Conservation (phyloP, 2,113 vertebrate species). For the Ancistrus triradiatus region DNA sequence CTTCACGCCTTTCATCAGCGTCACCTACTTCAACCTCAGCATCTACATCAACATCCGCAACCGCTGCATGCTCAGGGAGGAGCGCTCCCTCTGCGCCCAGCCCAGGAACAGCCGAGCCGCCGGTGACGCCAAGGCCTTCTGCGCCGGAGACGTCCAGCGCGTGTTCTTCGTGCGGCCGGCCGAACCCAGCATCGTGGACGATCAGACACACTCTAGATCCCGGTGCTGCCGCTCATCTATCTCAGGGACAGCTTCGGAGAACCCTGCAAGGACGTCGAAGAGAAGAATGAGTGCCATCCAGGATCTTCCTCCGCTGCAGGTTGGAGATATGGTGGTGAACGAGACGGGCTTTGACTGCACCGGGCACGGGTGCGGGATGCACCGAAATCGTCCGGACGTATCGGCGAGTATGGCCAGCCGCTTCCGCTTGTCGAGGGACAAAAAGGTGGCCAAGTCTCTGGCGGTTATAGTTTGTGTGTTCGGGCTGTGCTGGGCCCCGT, state of each 20-base stretch:
- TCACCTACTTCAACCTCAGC: conserved; percentile 70
- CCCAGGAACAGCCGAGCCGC: conserved; percentile 52
- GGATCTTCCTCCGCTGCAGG: conserved; percentile 60
- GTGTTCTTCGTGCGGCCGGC: conserved; percentile 63
- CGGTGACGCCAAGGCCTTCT: conserved; percentile 53
- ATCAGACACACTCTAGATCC: conserved; percentile 2
- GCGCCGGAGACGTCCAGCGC: conserved; percentile 44
- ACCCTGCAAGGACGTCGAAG: not conserved
- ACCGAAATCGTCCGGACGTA: conserved; percentile 39
- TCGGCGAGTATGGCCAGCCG: conserved; percentile 55
- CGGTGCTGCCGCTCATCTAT: conserved; percentile 43
- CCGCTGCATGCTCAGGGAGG: conserved; percentile 49
- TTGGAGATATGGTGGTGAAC: conserved; percentile 33
- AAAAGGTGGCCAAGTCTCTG: conserved; percentile 69
- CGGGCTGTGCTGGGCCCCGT: conserved; percentile 72
- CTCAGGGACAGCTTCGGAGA: conserved; percentile 21
- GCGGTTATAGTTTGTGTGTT: conserved; percentile 72
- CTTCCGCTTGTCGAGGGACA: conserved; percentile 64
- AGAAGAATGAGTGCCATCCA: conserved; percentile 48
- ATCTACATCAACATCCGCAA: conserved; percentile 74
- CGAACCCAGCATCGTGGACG: conserved; percentile 3
- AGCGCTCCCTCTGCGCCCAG: conserved; percentile 38
- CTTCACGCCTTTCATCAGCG: conserved; percentile 71
- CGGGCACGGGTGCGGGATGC: conserved; percentile 28
- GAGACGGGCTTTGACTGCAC: conserved; percentile 46